phyloP scores from a whole-genome alignment of 1,140 invertebrate genomes.

The Eupeodes corollae region DNA sequence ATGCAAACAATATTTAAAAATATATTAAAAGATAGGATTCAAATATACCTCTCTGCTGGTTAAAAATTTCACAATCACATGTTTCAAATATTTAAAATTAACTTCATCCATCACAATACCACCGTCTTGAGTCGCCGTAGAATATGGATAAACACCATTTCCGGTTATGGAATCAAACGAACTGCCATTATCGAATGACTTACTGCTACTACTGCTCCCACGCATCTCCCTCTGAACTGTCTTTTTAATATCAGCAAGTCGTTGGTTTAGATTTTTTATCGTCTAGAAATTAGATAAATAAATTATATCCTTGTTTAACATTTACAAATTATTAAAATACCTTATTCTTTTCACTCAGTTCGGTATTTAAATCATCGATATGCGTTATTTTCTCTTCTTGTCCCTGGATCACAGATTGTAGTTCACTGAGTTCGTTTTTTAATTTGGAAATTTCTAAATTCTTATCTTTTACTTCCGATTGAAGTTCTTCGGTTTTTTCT shows the following conservation, averaged over 20 bases:
- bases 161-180: neutral
- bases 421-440: conserved; percentile 38
- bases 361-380: conserved; percentile 57
- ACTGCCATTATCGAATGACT: no score
- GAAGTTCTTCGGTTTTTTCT: conserved; percentile 43
- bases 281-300: conserved; percentile 45
- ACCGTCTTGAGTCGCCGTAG: conserved; percentile 13
- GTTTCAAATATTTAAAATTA: conserved; percentile 68
- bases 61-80: conserved; percentile 85
- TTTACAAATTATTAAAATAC: conserved; percentile 29
- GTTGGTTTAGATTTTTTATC: conserved; percentile 77
- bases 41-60: conserved; percentile 65
- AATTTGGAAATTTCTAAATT: conserved; percentile 35
- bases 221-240: conserved; percentile 77
- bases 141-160: conserved; percentile 11
- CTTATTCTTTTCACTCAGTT: conserved; percentile 69
- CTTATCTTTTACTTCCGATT: conserved; percentile 21
- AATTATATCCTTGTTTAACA: neutral
- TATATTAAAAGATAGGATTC: neutral
- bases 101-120: conserved; percentile 44
- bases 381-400: conserved; percentile 48
- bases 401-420: conserved; percentile 39
- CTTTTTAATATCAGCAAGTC: conserved; percentile 79
- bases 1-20: conserved; percentile 1
- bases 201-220: neutral